phyloP scores from a whole-genome alignment of 2,888 invertebrate species.

The Tanytarsus gracilentus region DNA sequence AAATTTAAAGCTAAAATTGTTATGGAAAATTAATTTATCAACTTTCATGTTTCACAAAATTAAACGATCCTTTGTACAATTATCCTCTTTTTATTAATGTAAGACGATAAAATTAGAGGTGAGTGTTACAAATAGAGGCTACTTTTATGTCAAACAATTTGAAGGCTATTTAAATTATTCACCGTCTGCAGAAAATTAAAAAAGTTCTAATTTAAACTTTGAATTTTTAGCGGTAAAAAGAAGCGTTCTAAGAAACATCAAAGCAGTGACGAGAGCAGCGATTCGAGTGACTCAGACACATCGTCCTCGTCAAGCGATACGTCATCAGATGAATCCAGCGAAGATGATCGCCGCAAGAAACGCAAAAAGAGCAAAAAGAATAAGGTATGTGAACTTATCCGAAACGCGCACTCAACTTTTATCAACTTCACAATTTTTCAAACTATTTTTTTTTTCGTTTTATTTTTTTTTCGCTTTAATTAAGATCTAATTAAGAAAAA shows the following conservation, averaged over 20 bases:
- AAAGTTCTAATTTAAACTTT: too few species aligned
- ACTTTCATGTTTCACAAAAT: too few species aligned
- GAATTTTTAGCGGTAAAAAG: constrained; percentile 46
- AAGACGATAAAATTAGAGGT: too few species aligned
- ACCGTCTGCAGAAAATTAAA: too few species aligned
- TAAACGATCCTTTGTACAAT: too few species aligned
- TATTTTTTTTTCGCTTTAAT: constrained; percentile 18
- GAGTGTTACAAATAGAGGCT: too few species aligned
- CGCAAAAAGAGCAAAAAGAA: constrained; percentile 23
- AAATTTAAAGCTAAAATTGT: too few species aligned
- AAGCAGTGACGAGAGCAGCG: constrained; percentile 43
- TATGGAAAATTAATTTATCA: too few species aligned
- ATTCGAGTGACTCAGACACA: constrained; percentile 39
- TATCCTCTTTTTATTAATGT: too few species aligned
- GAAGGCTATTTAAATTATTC: too few species aligned
- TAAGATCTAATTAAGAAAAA: constrained; percentile 24
- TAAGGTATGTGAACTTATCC: constrained; percentile 15
- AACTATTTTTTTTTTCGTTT: constrained; percentile 2
- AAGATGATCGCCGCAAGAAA: constrained; percentile 8
- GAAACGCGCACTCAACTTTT: not conserved
- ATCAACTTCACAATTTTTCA: not conserved
- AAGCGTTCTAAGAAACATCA: constrained; percentile 51
- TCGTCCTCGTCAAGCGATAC: constrained; percentile 8
- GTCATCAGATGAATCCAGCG: constrained; percentile 24
- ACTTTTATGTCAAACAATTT: too few species aligned